Base-by-base conservation (phyloP, 2,888 invertebrate species). In the Tanypteryx hageni region DNA sequence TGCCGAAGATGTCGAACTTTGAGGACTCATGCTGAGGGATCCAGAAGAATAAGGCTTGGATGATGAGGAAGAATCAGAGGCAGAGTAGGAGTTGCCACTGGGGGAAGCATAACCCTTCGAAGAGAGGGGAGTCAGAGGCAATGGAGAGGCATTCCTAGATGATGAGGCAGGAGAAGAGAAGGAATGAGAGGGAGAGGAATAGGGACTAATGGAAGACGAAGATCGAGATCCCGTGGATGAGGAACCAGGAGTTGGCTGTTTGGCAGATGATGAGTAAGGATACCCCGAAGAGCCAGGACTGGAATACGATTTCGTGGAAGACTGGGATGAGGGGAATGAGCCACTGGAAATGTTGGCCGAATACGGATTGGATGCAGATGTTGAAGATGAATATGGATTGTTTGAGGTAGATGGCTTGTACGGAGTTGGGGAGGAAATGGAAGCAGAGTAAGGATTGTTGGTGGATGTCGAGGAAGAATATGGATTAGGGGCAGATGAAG, bases 401-500 rank as follows among this genome's bases (percentile, higher is more conserved):
- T 59, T 61, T 9, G 86, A 18, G 27, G 92, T 59, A 31, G 58
- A 27, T 18, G 61, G 31, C 22, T 31, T 56, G 27, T 16, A 58
- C 8, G 92, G 58, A 14, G 59, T 76, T 10, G 18, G 14, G 14
- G 92, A 22, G 44, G 81, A 58, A 18, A 86, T 64, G 14, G 92
- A 44, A 16, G 85, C 57, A 22, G 92, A 91, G 22, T 81, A 81
- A 22, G 84, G 85, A 27, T 92, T 84, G 82, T 44, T 68, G 8
- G 92, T 16, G 13, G 92, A 31, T 44, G 89, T 22, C 22, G 89
- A 85, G 7, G 93, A 92, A 10, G 92, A 93, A 11, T 92, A 92
- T 56, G 89, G 85, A 22, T 76, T 92, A 91, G 85, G 89, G 31
- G 92, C 92, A 1, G 93, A 92, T n/a, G 81, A 82, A 22, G 89